Evolutionary conservation across 2,888 invertebrate species (phyloP).

Genomic region (Parnassius mnemosyne): DNA sequence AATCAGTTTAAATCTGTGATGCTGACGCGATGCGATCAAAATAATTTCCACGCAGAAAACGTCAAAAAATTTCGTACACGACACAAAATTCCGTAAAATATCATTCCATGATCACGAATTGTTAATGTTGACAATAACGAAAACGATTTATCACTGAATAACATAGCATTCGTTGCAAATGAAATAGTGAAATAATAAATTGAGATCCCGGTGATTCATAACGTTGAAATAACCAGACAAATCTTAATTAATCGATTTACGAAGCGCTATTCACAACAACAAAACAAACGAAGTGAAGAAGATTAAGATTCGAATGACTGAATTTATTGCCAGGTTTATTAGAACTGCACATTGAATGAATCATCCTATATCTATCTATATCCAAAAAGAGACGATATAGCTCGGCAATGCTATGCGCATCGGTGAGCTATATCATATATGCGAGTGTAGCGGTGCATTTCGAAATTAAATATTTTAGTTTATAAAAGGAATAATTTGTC

Average conservation of each 20-base stretch:
- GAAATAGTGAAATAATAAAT: constrained; percentile 10
- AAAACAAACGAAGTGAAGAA: constrained; percentile 22
- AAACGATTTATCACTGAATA: constrained; percentile 4
- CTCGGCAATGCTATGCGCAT: too few species aligned
- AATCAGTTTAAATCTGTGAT: too few species aligned
- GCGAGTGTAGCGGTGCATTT: too few species aligned
- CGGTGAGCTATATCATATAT: too few species aligned
- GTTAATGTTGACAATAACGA: constrained; percentile 4
- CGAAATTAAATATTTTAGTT: too few species aligned
- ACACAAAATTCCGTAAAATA: too few species aligned
- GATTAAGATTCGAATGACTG: constrained; percentile 11
- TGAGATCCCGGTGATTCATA: constrained; percentile 18
- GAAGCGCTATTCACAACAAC: constrained; percentile 16
- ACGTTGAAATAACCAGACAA: constrained; percentile 23
- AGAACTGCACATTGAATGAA: constrained; percentile 10
- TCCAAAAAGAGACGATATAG: too few species aligned
- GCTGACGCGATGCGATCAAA: too few species aligned
- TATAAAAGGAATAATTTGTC: too few species aligned
- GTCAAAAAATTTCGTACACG: too few species aligned
- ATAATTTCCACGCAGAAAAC: too few species aligned
- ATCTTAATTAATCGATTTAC: constrained; percentile 29
- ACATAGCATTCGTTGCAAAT: constrained; percentile 13
- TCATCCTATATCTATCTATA: constrained; percentile 3
- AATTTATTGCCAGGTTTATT: constrained; percentile 16
- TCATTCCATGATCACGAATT: too few species aligned